Conservation (phyloP, 1,140 invertebrate genomes). For the Aphelenchoides fujianensis region DNA sequence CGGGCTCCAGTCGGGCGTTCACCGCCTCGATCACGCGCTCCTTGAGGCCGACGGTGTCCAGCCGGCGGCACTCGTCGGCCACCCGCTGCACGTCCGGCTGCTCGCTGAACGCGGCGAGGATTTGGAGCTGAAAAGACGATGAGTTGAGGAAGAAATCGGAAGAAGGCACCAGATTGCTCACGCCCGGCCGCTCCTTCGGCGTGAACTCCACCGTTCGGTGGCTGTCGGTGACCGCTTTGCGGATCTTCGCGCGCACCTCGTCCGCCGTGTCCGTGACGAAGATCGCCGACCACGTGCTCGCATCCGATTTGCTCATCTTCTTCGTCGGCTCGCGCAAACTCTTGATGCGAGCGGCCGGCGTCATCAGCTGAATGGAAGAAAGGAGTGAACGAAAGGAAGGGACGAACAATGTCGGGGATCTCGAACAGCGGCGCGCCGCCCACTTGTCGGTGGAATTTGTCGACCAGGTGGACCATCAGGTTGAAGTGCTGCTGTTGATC, state of each 20-base stretch:
- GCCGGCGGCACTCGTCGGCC: constrained; percentile 10
- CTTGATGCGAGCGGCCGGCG: constrained; percentile 67
- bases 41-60: constrained; percentile 44
- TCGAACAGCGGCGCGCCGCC: constrained; percentile 71
- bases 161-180: constrained; percentile 38
- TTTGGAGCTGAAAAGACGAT: constrained; percentile 19
- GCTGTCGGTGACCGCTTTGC: constrained; percentile 82
- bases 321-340: constrained; percentile 78
- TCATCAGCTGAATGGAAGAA: constrained; percentile 32
- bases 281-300: constrained; percentile 75
- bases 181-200: constrained; percentile 37
- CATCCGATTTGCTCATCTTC: constrained; percentile 97
- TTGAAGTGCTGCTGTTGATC: constrained; percentile 92
- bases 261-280: constrained; percentile 78
- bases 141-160: not conserved
- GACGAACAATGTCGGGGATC: constrained; percentile 66
- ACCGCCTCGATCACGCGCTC: constrained; percentile 3
- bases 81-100: constrained; percentile 19
- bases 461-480: constrained; percentile 77
- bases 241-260: constrained; percentile 75
- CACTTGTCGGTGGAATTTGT: constrained; percentile 76
- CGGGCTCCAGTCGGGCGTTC: constrained; percentile 15
- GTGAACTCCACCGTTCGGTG: constrained; percentile 42
- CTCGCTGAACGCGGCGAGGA: constrained; percentile 29
- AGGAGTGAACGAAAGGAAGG: too few species aligned